Evolutionary conservation across 2,113 vertebrate species (phyloP).

Genomic region (Atractosteus spatula): DNA sequence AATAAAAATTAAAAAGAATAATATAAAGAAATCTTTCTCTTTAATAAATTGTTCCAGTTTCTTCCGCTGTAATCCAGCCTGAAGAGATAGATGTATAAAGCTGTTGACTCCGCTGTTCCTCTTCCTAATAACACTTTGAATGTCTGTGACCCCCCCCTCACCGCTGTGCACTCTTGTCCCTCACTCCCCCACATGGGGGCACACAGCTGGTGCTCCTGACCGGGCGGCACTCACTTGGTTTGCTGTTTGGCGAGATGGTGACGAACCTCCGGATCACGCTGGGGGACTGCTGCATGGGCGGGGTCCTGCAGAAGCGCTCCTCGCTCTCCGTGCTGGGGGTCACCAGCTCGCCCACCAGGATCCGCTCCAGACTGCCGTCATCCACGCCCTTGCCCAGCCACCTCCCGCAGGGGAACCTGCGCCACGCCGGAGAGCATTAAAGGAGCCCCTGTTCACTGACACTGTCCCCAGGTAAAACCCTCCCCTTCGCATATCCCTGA

Average conservation of each 20-base stretch:
- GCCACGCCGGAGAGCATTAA: not conserved
- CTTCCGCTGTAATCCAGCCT: too few relatives aligned
- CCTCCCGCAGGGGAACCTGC: conserved; percentile 94
- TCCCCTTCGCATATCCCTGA: too few relatives aligned
- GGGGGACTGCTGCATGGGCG: conserved; percentile 94
- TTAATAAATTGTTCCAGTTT: too few relatives aligned
- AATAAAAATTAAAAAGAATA: too few relatives aligned
- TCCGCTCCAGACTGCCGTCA: conserved; percentile 92
- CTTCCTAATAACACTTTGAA: too few relatives aligned
- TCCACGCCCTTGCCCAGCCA: conserved; percentile 97
- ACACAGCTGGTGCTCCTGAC: not conserved
- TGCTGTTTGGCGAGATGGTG: conserved; percentile 93
- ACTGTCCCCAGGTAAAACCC: too few relatives aligned
- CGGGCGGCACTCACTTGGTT: conserved; percentile 80
- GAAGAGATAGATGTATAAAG: not conserved
- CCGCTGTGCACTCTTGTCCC: too few relatives aligned
- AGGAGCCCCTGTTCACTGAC: too few relatives aligned
- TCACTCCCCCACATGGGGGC: too few relatives aligned
- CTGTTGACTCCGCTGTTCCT: not conserved
- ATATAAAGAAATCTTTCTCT: too few relatives aligned
- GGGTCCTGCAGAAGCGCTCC: conserved; percentile 88
- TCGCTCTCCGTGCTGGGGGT: conserved; percentile 81
- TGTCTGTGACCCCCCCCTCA: too few relatives aligned
- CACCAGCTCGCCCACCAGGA: conserved; percentile 91
- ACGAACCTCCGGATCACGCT: conserved; percentile 97